Evolutionary conservation across 2,888 invertebrate genomes (phyloP).

Genomic region (Dynastes grantii): DNA sequence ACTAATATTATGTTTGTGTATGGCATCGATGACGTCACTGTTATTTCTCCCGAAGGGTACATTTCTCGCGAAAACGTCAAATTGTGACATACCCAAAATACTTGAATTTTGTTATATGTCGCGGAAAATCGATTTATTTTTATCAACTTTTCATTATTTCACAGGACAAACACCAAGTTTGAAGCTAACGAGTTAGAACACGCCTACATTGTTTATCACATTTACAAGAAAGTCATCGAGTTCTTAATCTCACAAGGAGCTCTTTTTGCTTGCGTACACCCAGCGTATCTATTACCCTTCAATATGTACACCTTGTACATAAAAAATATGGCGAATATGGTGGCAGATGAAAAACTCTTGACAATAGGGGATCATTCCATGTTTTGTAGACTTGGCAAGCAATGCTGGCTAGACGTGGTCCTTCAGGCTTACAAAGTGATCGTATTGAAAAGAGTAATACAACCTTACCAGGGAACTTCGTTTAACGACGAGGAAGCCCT

Average conservation of each 20-base stretch:
- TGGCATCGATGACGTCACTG: too few species aligned
- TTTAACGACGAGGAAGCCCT: neutral
- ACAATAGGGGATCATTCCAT: constrained; percentile 17
- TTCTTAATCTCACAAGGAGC: constrained; percentile 67
- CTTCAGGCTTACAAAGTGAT: constrained; percentile 77
- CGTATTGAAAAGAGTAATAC: constrained; percentile 59
- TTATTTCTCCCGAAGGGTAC: too few species aligned
- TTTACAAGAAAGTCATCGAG: constrained; percentile 65
- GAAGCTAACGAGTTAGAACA: constrained; percentile 52
- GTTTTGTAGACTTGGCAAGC: constrained; percentile 65
- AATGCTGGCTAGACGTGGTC: constrained; percentile 77
- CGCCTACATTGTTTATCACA: constrained; percentile 59
- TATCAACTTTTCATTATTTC: neutral
- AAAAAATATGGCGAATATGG: constrained; percentile 37
- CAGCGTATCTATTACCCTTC: constrained; percentile 68
- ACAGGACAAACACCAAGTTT: neutral
- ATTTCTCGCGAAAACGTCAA: too few species aligned
- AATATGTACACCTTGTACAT: constrained; percentile 65
- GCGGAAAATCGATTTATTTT: too few species aligned
- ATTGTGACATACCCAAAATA: too few species aligned
- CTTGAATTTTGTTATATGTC: too few species aligned
- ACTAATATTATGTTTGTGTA: too few species aligned
- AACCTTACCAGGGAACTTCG: neutral
- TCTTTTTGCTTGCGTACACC: constrained; percentile 66
- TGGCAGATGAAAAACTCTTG: neutral